Evolutionary conservation across 2,113 vertebrate species (phyloP).

Genomic region (Dicentrarchus labrax): DNA sequence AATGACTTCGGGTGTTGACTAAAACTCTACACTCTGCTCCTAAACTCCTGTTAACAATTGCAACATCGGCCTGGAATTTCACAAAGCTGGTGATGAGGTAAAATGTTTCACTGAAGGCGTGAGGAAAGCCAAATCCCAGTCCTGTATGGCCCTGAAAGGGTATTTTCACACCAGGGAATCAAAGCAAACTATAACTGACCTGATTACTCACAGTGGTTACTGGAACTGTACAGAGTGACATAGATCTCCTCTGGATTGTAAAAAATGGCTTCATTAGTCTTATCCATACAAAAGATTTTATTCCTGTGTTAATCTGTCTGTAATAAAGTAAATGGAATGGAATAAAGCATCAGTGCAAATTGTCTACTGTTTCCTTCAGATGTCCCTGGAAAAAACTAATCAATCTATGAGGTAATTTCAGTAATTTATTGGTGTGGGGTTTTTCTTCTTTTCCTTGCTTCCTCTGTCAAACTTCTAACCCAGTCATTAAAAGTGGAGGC

Average conservation of each 20-base stretch:
- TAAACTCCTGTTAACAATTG: slow-evolving; percentile 44
- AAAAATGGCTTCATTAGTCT: slow-evolving; percentile 27
- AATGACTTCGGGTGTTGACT: slow-evolving; percentile 58
- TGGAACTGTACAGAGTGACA: slow-evolving; percentile 4
- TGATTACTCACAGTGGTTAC: slow-evolving; percentile 42
- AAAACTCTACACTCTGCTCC: slow-evolving; percentile 11
- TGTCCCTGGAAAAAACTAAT: not conserved
- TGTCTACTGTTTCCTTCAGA: not conserved
- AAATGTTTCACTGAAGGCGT: slow-evolving; percentile 7
- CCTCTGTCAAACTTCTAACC: not conserved
- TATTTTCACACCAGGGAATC: slow-evolving; percentile 41
- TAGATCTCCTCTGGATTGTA: slow-evolving; percentile 1
- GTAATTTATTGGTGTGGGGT: not conserved
- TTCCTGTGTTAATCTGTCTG: not conserved
- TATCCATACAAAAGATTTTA: not conserved
- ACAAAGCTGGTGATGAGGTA: slow-evolving; percentile 35
- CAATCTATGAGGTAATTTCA: not conserved
- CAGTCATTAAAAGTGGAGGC: not conserved
- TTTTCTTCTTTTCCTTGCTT: not conserved
- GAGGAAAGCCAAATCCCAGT: slow-evolving; percentile 29
- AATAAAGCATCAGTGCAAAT: not conserved
- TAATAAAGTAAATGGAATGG: not conserved
- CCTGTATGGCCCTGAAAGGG: slow-evolving; percentile 12
- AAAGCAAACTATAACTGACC: slow-evolving; percentile 39
- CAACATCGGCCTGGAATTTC: slow-evolving; percentile 50